A percentile compares a stretch with the other conserved stretches of the same genome.
These are phyloP conservation scores for Gallinago jamesoni DNA, from an alignment of 2,113 vertebrate species.

Conservation along the genomic window DNA sequence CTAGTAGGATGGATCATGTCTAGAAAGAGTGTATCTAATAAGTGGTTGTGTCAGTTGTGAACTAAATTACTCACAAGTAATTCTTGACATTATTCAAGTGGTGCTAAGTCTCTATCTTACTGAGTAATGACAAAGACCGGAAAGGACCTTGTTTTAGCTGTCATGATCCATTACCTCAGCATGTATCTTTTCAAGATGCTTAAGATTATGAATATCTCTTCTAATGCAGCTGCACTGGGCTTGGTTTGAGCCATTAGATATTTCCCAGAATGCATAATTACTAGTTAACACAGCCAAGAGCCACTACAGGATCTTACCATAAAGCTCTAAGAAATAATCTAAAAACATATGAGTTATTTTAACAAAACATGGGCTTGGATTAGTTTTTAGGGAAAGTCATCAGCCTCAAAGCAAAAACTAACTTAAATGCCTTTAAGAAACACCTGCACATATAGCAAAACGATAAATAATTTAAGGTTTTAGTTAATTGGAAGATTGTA, in stretches of 20 bases:
- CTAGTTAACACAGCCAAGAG: background rate
- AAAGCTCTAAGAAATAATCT: background rate
- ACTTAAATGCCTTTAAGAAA: background rate
- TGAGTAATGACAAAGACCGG: background rate
- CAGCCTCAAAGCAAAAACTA: background rate
- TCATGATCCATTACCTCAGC: background rate
- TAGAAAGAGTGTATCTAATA: background rate
- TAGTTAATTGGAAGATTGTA: background rate
- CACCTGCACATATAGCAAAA: background rate
- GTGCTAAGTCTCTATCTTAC: background rate
- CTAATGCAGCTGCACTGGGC: background rate
- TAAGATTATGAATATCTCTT: background rate
- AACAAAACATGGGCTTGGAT: background rate
- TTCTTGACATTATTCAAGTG: background rate
- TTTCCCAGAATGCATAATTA: background rate
- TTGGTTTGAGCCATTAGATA: conserved; percentile 2
- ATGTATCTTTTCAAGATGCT: background rate
- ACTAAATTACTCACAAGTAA: conserved; percentile 8
- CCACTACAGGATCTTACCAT: background rate
- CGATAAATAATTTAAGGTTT: background rate
- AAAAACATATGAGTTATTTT: background rate
- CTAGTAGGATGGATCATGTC: background rate
- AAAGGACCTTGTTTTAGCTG: background rate
- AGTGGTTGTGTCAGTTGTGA: background rate
- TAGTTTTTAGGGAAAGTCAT: background rate